Percentiles rank a stretch among this genome's conserved stretches.
phyloP scores from a whole-genome alignment of 2,797 vertebrate species.

The Cyclopterus lumpus region DNA sequence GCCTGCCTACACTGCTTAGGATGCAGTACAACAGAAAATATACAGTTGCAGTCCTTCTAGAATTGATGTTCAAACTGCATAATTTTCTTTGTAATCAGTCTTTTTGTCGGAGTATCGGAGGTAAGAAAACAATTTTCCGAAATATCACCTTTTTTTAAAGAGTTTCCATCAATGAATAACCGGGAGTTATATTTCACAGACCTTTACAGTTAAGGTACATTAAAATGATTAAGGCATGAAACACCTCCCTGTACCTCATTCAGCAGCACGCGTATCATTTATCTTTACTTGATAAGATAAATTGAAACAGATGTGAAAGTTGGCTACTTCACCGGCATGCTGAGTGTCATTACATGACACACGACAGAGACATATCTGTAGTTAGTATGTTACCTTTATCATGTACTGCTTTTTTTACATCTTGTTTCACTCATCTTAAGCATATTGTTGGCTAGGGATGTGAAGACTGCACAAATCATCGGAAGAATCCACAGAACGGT shows the following conservation, averaged over 20 bases:
- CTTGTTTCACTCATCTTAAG: slow-evolving; percentile 22
- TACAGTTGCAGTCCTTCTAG: background rate
- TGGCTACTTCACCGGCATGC: slow-evolving; percentile 22
- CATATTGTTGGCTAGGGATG: slow-evolving; percentile 1
- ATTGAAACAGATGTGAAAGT: slow-evolving; percentile 43
- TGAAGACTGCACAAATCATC: background rate
- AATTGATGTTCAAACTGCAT: background rate
- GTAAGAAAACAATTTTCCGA: slow-evolving; percentile 27
- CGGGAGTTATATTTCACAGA: slow-evolving; percentile 52
- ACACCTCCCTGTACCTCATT: slow-evolving; percentile 37
- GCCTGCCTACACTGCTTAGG: background rate
- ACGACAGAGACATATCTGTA: slow-evolving; percentile 12
- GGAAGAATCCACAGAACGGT: background rate
- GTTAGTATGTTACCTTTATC: background rate
- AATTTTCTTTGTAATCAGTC: background rate
- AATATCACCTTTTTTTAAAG: slow-evolving; percentile 60
- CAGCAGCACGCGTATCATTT: slow-evolving; percentile 34
- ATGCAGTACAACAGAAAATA: background rate
- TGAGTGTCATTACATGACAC: slow-evolving; percentile 15
- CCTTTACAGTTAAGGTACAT: slow-evolving; percentile 65
- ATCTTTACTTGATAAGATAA: slow-evolving; percentile 56
- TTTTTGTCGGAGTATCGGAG: slow-evolving; percentile 4
- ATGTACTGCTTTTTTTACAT: slow-evolving; percentile 2
- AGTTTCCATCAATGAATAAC: slow-evolving; percentile 56
- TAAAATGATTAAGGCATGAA: slow-evolving; percentile 64